Base-by-base conservation (phyloP, 2,113 vertebrate species). In the Labeo catla region DNA sequence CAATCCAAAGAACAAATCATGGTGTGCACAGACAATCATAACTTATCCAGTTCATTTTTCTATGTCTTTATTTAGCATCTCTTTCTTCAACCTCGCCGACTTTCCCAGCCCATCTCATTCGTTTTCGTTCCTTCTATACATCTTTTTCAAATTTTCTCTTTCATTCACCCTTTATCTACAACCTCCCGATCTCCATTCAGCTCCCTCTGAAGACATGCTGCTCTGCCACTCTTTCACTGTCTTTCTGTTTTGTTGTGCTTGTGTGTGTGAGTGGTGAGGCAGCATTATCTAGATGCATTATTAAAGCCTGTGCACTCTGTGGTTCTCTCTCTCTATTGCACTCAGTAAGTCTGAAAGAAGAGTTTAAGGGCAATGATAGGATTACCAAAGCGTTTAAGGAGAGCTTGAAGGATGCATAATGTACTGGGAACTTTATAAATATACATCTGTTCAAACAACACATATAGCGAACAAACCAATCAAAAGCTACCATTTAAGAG, bases 221-320 rank as follows among this genome's bases (percentile, higher is more conserved):
- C 0, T 78, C 34, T 84, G 8, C 47, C 54, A 43, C n/a, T 78
- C 34, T 61, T 16, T 79, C 11, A 6, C 50, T 65, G 47, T 76
- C 49, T 83, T 52, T 78, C 76, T 77, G n/a, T 87, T 43, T 59
- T 57, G 54, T 21, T 49, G 28, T 80, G 74, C 47, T 12, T 68
- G 8, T 74, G 4, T 76, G 63, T 80, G 86, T 82, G 54, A 78
- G 79, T 80, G 54, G 76, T 45, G 10, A 50, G 74, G 84, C 59
- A 85, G 84, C 79, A 89, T 90, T 88, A 87, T 89, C 54, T 66
- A 49, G 63, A 91, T 91, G 68, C 49, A 90, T 91, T 90, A 90
- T 90, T 90, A 73, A 90, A 87, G 84, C 59, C 73, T 49, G 74
- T 87, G 83, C 81, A 84, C 84, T 90, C 77, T 84, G 82, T 66